Percentiles rank a stretch among this genome's conserved stretches.
phyloP scores from a whole-genome alignment of 35 echinoderm and acorn worm species.

The Apostichopus californicus region DNA sequence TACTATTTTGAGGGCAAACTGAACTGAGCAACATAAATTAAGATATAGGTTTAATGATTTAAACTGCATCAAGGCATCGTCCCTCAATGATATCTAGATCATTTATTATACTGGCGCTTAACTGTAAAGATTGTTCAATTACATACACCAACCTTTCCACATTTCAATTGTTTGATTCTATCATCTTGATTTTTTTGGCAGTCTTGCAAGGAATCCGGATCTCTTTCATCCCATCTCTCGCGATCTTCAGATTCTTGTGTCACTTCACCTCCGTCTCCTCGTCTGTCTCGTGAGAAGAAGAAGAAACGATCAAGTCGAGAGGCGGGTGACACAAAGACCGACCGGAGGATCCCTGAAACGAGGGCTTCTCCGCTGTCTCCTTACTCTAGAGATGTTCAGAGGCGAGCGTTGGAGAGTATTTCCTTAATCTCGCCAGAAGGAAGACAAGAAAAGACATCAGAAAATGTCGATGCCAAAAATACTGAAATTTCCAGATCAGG shows the following conservation, averaged over 20 bases:
- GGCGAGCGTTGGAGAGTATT: constrained; percentile 28
- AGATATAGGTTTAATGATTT: too few species aligned
- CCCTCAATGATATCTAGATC: too few species aligned
- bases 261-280: background rate
- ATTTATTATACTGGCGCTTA: too few species aligned
- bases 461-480: background rate
- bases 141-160: too few species aligned
- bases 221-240: background rate
- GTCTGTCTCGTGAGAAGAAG: background rate
- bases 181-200: background rate
- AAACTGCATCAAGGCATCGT: too few species aligned
- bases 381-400: constrained; percentile 24
- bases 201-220: background rate
- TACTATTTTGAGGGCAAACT: too few species aligned
- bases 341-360: background rate
- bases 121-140: too few species aligned
- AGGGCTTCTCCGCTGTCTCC: background rate
- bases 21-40: too few species aligned
- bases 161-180: background rate
- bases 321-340: too few species aligned
- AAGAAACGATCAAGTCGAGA: background rate
- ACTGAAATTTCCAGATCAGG: background rate
- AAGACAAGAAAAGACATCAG: background rate
- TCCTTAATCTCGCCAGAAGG: background rate
- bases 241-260: background rate